phyloP scores from a whole-genome alignment of 2,888 invertebrate species.

The Hanleya hanleyi region DNA sequence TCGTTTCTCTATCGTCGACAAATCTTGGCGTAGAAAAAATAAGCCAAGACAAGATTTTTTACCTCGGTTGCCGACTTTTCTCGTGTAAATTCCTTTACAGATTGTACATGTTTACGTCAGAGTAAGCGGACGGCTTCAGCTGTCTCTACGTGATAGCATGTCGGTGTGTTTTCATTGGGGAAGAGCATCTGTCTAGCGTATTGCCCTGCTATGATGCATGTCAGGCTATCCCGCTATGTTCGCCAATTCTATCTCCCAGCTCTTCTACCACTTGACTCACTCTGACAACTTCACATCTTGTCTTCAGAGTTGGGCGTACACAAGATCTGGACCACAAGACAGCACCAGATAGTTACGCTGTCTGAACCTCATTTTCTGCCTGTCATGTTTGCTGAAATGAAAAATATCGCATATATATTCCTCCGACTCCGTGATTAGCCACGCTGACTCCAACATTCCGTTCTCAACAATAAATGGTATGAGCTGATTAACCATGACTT shows the following conservation, averaged over 20 bases:
- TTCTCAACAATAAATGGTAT: too few relatives aligned
- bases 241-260: not conserved
- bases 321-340: not conserved
- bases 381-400: not conserved
- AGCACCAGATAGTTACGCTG: not conserved
- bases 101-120: not conserved
- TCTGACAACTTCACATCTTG: not conserved
- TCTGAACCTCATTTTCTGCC: not conserved
- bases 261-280: not conserved
- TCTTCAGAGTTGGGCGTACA: not conserved
- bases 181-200: too few relatives aligned
- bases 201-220: too few relatives aligned
- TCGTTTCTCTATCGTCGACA: not conserved
- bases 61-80: not conserved
- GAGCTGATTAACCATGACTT: too few relatives aligned
- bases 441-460: too few relatives aligned
- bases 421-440: too few relatives aligned
- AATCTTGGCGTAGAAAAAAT: not conserved
- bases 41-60: not conserved
- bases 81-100: constrained; percentile 1
- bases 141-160: not conserved
- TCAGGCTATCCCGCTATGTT: too few relatives aligned
- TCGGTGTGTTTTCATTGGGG: constrained; percentile 1
- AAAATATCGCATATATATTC: not conserved
- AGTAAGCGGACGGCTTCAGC: not conserved